A percentile compares a stretch with the other conserved stretches of the same genome.
Evolutionary conservation across 2,797 vertebrate genomes (phyloP).

Genomic region (Rhodeus uyekii): DNA sequence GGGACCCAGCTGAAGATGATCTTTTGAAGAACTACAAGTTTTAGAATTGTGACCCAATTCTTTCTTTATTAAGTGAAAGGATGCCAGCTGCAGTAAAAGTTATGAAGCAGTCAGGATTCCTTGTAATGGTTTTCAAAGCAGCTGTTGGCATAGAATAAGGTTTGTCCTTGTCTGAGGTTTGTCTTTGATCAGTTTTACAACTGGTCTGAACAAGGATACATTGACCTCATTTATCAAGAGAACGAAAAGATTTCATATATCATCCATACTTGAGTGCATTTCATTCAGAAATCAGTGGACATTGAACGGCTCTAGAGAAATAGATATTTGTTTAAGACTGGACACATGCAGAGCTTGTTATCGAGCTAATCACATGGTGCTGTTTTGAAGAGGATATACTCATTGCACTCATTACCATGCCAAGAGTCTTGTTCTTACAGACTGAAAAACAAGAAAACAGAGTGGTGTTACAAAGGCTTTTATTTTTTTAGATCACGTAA

Average conservation of each 20-base stretch:
- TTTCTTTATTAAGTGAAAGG: constrained; percentile 38
- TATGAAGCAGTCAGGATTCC: constrained; percentile 3
- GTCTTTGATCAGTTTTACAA: constrained; percentile 33
- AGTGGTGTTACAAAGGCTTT: not conserved
- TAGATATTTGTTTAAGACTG: not conserved
- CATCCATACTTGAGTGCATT: constrained; percentile 13
- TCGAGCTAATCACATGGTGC: not conserved
- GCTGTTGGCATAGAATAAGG: not conserved
- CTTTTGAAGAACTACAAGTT: constrained; percentile 6
- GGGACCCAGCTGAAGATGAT: constrained; percentile 26
- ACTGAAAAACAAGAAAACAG: not conserved
- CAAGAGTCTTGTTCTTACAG: not conserved
- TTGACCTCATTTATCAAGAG: constrained; percentile 6
- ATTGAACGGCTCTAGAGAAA: not conserved
- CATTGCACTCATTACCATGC: not conserved
- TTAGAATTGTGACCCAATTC: constrained; percentile 13
- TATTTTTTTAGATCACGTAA: not conserved
- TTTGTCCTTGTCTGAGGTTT: too few relatives aligned
- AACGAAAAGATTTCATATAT: not conserved
- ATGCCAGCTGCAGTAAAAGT: constrained; percentile 22
- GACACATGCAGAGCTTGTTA: not conserved
- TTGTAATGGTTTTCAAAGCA: constrained; percentile 10
- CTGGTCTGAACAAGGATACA: not conserved
- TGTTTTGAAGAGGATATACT: not conserved
- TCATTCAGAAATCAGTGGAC: constrained; percentile 3